phyloP scores from a whole-genome alignment of 2,113 vertebrate species.

The Protobothrops mucrosquamatus region DNA sequence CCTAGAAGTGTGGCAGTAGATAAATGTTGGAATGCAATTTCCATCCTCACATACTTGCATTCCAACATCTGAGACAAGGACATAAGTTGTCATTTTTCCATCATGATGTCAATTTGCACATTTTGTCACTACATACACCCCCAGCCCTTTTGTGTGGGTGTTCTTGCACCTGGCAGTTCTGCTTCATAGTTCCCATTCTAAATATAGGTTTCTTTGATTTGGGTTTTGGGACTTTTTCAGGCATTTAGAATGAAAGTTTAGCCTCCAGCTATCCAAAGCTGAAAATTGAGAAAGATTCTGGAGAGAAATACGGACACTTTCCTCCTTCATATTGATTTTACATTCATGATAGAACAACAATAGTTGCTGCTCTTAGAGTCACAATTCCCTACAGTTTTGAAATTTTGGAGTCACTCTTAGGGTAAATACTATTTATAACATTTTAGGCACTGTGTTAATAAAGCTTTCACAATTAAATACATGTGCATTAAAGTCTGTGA shows the following conservation, averaged over 20 bases:
- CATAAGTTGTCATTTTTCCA: neutral
- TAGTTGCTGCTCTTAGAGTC: neutral
- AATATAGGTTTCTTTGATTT: neutral
- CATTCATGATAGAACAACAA: neutral
- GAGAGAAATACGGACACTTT: neutral
- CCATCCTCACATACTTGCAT: neutral
- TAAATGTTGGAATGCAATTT: neutral
- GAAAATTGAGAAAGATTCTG: neutral
- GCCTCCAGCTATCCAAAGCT: neutral
- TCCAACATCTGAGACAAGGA: neutral
- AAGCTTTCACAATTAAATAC: neutral
- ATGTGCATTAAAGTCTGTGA: rapidly evolving
- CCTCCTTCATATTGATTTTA: neutral
- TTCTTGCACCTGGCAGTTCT: neutral
- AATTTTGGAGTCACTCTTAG: neutral
- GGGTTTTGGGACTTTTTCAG: rapidly evolving
- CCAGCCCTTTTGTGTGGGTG: neutral
- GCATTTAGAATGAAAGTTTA: neutral
- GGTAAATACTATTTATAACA: neutral
- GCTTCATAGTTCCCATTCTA: neutral
- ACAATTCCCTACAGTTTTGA: neutral
- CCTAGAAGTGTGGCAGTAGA: neutral
- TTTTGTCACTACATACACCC: neutral
- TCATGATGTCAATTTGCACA: neutral
- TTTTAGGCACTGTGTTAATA: neutral